These are phyloP conservation scores for Abrostola triplasia DNA, from an alignment of 2,888 invertebrate genomes.

Conservation along the genomic window DNA sequence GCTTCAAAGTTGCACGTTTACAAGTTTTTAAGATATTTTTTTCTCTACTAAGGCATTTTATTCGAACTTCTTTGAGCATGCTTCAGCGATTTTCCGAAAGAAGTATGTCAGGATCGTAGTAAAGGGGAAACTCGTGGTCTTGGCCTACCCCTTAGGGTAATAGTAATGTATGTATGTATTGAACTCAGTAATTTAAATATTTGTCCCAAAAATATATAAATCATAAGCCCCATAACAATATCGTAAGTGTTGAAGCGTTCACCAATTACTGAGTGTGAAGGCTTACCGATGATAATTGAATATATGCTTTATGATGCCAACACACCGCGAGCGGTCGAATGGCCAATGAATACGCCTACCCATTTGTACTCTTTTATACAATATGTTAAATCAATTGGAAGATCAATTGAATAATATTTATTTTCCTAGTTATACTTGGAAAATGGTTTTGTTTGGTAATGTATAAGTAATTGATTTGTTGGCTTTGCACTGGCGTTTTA, in stretches of 20 bases:
- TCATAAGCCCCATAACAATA: conserved; percentile 51
- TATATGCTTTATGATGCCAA: conserved; percentile 75
- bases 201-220: conserved; percentile 7
- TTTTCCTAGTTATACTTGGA: conserved; percentile 21
- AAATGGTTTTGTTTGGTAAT: neutral
- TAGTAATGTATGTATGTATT: too few relatives aligned
- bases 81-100: too few relatives aligned
- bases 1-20: too few relatives aligned
- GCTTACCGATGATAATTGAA: conserved; percentile 79
- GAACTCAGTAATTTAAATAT: neutral
- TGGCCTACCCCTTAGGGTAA: too few relatives aligned
- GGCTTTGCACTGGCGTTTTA: neutral
- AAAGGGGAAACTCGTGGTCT: too few relatives aligned
- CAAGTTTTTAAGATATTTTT: neutral
- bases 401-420: conserved; percentile 37
- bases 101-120: too few relatives aligned
- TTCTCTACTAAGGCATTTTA: neutral
- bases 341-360: conserved; percentile 43
- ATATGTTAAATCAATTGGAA: conserved; percentile 29
- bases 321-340: conserved; percentile 10
- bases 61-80: neutral
- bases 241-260: conserved; percentile 72
- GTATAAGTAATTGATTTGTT: neutral
- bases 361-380: conserved; percentile 36
- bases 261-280: conserved; percentile 83